Evolutionary conservation across 2,888 invertebrate genomes (phyloP).

Genomic region (Drosophila affinis): DNA sequence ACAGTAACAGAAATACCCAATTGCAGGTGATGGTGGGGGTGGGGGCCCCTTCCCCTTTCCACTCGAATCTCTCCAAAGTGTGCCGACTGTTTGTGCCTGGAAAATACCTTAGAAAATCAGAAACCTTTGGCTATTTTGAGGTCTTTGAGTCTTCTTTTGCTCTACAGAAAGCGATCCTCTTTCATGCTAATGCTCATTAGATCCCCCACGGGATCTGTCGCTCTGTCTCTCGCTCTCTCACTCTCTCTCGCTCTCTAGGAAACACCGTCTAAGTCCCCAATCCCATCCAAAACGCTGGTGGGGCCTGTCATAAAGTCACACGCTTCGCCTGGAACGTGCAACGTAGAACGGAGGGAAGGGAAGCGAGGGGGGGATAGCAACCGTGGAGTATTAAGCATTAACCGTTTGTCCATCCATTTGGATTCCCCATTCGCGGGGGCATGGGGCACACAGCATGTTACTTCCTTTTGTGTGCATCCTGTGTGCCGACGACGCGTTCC

Average conservation of each 20-base stretch:
- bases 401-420: slow-evolving; percentile 4
- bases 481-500: slow-evolving; percentile 54
- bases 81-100: too few species aligned
- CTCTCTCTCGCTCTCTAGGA: not conserved
- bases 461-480: slow-evolving; percentile 76
- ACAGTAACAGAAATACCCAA: slow-evolving; percentile 37
- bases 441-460: slow-evolving; percentile 65
- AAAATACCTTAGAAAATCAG: not conserved
- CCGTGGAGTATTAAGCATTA: slow-evolving; percentile 3
- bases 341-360: not conserved
- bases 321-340: slow-evolving; percentile 29
- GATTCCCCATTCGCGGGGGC: too few species aligned
- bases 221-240: not conserved
- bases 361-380: not conserved
- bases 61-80: not conserved
- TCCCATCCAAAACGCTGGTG: not conserved
- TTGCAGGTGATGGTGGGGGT: slow-evolving; percentile 36
- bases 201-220: not conserved
- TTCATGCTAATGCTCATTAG: not conserved
- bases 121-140: not conserved
- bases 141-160: too few species aligned
- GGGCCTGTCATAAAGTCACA: slow-evolving; percentile 48
- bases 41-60: slow-evolving; percentile 3
- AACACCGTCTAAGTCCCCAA: not conserved
- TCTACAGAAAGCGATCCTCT: too few species aligned